These are phyloP conservation scores for Aleiodes leptofemur DNA, from an alignment of 2,888 invertebrate genomes.

Conservation along the genomic window DNA sequence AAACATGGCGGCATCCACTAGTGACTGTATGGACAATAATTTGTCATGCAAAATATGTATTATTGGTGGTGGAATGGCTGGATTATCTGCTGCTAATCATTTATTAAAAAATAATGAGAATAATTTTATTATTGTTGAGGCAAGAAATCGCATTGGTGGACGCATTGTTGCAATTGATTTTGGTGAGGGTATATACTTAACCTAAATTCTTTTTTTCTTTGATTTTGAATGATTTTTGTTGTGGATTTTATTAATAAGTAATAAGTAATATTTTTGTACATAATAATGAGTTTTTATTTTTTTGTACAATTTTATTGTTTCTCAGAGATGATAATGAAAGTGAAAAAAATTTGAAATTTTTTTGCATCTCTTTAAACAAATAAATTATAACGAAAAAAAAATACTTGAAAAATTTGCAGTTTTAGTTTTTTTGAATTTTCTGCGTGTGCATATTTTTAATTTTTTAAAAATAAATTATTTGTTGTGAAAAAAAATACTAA, in stretches of 20 bases:
- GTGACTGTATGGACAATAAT: conserved; percentile 67
- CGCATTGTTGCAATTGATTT: conserved; percentile 86
- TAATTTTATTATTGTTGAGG: conserved; percentile 89
- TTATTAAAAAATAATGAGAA: conserved; percentile 86
- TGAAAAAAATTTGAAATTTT: no score
- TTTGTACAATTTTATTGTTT: no score
- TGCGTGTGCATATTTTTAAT: no score
- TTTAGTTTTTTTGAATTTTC: no score
- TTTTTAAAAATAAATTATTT: no score
- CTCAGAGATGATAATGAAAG: no score
- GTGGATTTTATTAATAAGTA: neutral
- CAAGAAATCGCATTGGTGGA: conserved; percentile 88
- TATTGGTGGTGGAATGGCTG: conserved; percentile 91
- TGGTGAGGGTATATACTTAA: conserved; percentile 73
- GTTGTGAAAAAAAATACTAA: no score
- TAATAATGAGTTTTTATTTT: no score
- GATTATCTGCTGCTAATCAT: conserved; percentile 89
- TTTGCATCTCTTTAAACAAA: no score
- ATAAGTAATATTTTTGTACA: no score
- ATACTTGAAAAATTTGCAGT: no score
- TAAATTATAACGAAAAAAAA: no score
- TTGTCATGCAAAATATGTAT: conserved; percentile 84
- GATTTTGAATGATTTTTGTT: neutral
- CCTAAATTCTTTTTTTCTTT: conserved; percentile 26
- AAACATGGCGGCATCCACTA: conserved; percentile 73